These are phyloP conservation scores for Pelochelys cantorii DNA, from an alignment of 2,797 vertebrate genomes.

Conservation along the genomic window DNA sequence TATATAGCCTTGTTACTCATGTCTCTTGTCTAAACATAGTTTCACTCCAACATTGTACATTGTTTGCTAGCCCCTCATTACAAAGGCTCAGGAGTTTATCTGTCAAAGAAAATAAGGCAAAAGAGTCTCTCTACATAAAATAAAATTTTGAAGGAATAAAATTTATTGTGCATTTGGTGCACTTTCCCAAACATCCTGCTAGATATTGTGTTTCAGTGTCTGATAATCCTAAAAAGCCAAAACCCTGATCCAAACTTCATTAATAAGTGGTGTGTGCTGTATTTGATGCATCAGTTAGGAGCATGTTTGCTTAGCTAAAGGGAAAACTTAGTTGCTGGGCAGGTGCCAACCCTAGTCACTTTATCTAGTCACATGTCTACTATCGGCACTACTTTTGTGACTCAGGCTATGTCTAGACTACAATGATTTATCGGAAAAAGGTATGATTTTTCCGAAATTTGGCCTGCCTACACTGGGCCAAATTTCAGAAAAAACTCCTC, in stretches of 20 bases:
- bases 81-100: slow-evolving; percentile 70
- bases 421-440: too few relatives aligned
- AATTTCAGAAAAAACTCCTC: too few relatives aligned
- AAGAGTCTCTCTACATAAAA: slow-evolving; percentile 58
- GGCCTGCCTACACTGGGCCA: too few relatives aligned
- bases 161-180: not conserved
- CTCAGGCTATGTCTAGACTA: not conserved
- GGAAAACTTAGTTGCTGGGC: not conserved
- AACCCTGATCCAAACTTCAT: not conserved
- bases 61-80: slow-evolving; percentile 71
- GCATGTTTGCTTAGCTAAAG: not conserved
- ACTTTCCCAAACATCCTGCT: slow-evolving; percentile 14
- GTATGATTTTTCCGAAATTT: too few relatives aligned
- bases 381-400: fast-evolving
- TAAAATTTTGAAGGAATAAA: slow-evolving; percentile 43
- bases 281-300: slow-evolving; percentile 14
- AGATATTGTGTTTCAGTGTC: slow-evolving; percentile 1
- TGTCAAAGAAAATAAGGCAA: slow-evolving; percentile 57
- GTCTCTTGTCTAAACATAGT: slow-evolving; percentile 78
- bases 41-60: slow-evolving; percentile 58
- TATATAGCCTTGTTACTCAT: slow-evolving; percentile 73
- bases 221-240: slow-evolving; percentile 41
- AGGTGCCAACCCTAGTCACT: not conserved
- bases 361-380: fast-evolving
- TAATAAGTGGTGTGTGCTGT: not conserved